phyloP scores from a whole-genome alignment of 2,888 invertebrate genomes.

The Nyleta sp. region DNA sequence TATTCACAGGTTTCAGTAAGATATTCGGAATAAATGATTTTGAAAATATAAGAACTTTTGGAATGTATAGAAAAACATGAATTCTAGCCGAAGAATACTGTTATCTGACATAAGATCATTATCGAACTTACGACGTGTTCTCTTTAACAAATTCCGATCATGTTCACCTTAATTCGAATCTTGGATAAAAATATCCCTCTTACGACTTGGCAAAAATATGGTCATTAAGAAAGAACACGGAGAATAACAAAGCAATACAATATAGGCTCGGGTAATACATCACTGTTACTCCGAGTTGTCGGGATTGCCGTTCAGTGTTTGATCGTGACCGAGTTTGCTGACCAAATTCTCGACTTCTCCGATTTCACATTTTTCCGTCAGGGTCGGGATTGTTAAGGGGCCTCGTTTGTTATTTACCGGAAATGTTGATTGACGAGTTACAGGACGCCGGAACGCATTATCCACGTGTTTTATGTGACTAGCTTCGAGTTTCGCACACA shows the following conservation, averaged over 20 bases:
- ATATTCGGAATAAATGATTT: too few relatives aligned
- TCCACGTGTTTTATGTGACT: conserved; percentile 51
- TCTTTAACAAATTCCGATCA: neutral
- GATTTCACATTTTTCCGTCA: conserved; percentile 16
- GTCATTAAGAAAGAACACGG: too few relatives aligned
- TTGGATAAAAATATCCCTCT: too few relatives aligned
- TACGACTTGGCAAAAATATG: too few relatives aligned
- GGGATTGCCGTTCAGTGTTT: neutral
- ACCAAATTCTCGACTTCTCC: conserved; percentile 14
- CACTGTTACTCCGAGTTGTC: neutral
- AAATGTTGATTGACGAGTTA: conserved; percentile 51
- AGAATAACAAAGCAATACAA: too few relatives aligned
- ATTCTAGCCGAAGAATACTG: too few relatives aligned
- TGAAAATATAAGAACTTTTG: too few relatives aligned
- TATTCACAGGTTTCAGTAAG: too few relatives aligned
- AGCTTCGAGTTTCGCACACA: conserved; percentile 53
- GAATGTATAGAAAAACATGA: too few relatives aligned
- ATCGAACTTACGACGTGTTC: too few relatives aligned
- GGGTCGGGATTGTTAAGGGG: conserved; percentile 11
- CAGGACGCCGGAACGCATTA: conserved; percentile 38
- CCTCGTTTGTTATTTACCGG: conserved; percentile 21
- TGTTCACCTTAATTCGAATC: too few relatives aligned
- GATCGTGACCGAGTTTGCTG: conserved; percentile 4
- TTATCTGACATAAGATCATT: too few relatives aligned
- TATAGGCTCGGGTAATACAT: neutral